phyloP scores from a whole-genome alignment of 2,888 invertebrate species.

The Cerastis rubricosa region DNA sequence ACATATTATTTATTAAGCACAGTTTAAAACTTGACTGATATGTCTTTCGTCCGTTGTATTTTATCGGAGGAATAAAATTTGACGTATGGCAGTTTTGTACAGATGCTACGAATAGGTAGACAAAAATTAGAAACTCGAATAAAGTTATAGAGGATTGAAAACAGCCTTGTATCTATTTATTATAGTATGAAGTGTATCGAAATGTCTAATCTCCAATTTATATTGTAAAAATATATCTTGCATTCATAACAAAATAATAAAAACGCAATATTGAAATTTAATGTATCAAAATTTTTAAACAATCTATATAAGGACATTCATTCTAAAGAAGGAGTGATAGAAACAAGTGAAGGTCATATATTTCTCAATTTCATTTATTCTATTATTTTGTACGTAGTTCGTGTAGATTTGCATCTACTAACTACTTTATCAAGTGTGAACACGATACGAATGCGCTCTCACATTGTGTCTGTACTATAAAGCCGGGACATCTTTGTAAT shows the following conservation, averaged over 20 bases:
- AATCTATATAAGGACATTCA: constrained; percentile 3
- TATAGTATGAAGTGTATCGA: constrained; percentile 19
- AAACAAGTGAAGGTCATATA: constrained; percentile 1
- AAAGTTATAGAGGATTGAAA: not conserved
- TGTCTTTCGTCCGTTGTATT: not conserved
- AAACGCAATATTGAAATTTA: constrained; percentile 20
- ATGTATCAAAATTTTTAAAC: constrained; percentile 11
- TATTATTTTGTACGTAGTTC: constrained; percentile 36
- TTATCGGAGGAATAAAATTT: not conserved
- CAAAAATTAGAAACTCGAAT: not conserved
- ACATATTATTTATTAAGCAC: constrained; percentile 18
- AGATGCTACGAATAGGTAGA: not conserved
- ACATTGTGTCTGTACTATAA: not conserved
- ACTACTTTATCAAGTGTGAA: not conserved
- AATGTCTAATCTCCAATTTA: constrained; percentile 52
- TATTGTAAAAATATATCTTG: constrained; percentile 40
- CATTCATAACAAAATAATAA: constrained; percentile 21
- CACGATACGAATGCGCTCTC: constrained; percentile 12
- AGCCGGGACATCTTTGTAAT: not conserved
- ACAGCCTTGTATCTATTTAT: not conserved
- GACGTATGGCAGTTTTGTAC: not conserved
- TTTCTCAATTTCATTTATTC: constrained; percentile 1
- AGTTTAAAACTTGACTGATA: constrained; percentile 4
- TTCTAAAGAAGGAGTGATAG: constrained; percentile 14
- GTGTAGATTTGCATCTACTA: constrained; percentile 13